Evolutionary conservation across 2,888 invertebrate species (phyloP).

Genomic region (Quadriops clusia): DNA sequence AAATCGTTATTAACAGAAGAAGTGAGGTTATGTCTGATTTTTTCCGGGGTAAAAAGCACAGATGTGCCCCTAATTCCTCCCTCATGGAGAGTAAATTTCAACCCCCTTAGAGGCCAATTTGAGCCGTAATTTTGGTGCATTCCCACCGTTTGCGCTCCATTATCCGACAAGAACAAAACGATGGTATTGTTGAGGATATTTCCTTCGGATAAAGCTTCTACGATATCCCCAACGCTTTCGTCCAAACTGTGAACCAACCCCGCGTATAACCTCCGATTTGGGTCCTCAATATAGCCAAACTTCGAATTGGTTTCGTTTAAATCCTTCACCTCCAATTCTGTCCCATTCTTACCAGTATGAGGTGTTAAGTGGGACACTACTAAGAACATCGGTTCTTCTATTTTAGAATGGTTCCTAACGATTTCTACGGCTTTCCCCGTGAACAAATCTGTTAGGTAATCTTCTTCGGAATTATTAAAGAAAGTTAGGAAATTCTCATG

Average conservation of each 20-base stretch:
- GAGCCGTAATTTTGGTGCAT: conserved; percentile 59
- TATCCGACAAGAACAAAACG: conserved; percentile 78
- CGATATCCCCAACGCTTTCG: conserved; percentile 67
- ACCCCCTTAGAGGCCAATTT: conserved; percentile 68
- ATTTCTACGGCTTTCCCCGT: conserved; percentile 52
- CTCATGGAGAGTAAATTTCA: conserved; percentile 74
- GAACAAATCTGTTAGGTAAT: conserved; percentile 64
- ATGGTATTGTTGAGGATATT: conserved; percentile 70
- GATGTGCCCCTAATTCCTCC: conserved; percentile 70
- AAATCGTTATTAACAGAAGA: conserved; percentile 50
- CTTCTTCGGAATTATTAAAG: conserved; percentile 42
- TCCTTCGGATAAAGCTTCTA: conserved; percentile 51
- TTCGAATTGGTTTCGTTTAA: conserved; percentile 44
- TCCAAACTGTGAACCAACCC: conserved; percentile 83
- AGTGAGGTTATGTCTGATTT: conserved; percentile 37
- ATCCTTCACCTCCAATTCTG: conserved; percentile 57
- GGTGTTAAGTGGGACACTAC: conserved; percentile 67
- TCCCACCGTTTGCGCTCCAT: conserved; percentile 71
- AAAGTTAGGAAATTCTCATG: conserved; percentile 34
- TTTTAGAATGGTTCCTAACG: conserved; percentile 45
- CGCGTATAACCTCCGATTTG: conserved; percentile 53
- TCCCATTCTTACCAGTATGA: conserved; percentile 57
- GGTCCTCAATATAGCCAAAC: conserved; percentile 54
- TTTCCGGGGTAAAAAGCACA: conserved; percentile 59
- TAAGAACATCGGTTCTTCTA: conserved; percentile 60